Evolutionary conservation across 2,113 vertebrate species (phyloP).

Genomic region (Psophia crepitans): DNA sequence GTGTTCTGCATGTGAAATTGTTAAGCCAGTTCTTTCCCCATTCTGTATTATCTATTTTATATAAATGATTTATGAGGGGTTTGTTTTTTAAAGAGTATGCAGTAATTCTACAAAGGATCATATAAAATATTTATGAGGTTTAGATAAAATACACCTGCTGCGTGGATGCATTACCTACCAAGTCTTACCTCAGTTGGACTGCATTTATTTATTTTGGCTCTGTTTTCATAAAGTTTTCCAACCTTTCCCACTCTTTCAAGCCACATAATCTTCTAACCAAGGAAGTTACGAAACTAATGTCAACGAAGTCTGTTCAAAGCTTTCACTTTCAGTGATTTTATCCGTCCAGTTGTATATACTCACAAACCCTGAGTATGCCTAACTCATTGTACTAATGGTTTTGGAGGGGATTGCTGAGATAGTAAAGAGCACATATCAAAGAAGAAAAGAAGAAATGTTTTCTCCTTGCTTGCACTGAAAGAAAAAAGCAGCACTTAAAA

Average conservation of each 20-base stretch:
- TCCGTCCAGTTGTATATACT: background rate
- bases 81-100: background rate
- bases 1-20: background rate
- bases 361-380: background rate
- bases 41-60: background rate
- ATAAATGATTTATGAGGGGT: background rate
- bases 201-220: conserved; percentile 1
- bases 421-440: background rate
- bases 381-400: background rate
- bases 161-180: background rate
- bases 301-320: background rate
- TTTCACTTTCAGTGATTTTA: background rate
- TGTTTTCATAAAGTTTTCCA: background rate
- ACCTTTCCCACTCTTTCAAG: background rate
- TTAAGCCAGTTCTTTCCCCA: background rate
- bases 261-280: background rate
- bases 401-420: background rate
- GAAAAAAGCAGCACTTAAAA: background rate
- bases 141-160: background rate
- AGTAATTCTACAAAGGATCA: conserved; percentile 1
- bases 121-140: conserved; percentile 15
- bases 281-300: background rate
- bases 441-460: background rate
- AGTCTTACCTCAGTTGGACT: background rate
- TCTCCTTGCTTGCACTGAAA: background rate